Conservation (phyloP, 2,113 vertebrate species). For the Sylvietta virens region DNA sequence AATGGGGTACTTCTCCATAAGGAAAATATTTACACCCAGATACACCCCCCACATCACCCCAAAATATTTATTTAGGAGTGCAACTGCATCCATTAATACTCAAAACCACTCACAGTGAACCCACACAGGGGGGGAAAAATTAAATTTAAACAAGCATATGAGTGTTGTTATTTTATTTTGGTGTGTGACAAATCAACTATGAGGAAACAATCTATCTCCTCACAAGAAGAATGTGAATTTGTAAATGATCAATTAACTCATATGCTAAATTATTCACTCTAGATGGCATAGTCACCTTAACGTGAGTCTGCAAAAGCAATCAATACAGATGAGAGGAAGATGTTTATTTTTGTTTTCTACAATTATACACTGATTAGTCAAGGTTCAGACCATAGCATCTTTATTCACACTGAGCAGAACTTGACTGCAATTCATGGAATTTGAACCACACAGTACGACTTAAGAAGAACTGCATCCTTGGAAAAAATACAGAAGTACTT, state of each 20-base stretch:
- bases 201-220: neutral
- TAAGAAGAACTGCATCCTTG: neutral
- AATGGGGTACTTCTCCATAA: conserved; percentile 8
- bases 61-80: conserved; percentile 30
- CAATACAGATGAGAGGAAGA: neutral
- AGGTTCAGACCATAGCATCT: neutral
- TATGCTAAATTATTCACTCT: neutral
- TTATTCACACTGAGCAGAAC: neutral
- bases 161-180: neutral
- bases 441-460: neutral
- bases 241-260: neutral
- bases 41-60: neutral
- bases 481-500: neutral
- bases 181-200: neutral
- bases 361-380: neutral
- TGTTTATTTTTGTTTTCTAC: neutral
- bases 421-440: neutral
- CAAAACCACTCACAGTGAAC: conserved; percentile 31
- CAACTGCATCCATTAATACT: conserved; percentile 55
- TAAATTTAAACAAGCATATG: neutral
- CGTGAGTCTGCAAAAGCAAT: neutral
- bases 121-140: neutral
- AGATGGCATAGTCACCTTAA: neutral
- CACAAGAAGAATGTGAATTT: neutral
- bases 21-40: neutral